phyloP scores from a whole-genome alignment of 2,888 invertebrate species.

The Platycheirus albimanus region DNA sequence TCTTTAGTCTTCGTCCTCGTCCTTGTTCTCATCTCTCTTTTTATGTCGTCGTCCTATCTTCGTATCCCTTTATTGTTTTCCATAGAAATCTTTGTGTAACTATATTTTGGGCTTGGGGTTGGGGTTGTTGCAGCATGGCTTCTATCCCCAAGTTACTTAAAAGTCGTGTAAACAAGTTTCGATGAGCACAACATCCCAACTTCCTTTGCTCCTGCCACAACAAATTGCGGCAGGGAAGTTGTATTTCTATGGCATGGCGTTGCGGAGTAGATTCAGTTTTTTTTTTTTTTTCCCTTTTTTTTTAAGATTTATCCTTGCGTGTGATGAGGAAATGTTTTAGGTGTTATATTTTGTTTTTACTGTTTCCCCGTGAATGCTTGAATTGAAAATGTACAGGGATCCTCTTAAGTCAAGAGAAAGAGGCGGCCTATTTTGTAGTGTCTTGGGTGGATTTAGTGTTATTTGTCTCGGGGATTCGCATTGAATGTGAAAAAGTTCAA shows the following conservation, averaged over 20 bases:
- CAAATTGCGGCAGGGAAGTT: slow-evolving; percentile 61
- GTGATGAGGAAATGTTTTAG: slow-evolving; percentile 69
- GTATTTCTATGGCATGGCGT: slow-evolving; percentile 41
- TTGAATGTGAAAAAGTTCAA: slow-evolving; percentile 46
- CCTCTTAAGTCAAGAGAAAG: slow-evolving; percentile 7
- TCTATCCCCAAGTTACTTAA: slow-evolving; percentile 51
- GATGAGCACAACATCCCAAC: slow-evolving; percentile 48
- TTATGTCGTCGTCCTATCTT: background rate
- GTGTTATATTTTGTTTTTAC: slow-evolving; percentile 51
- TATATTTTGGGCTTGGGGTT: background rate
- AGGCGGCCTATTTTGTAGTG: slow-evolving; percentile 5
- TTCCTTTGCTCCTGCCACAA: slow-evolving; percentile 29
- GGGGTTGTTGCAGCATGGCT: slow-evolving; percentile 9
- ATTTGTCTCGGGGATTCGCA: slow-evolving; percentile 43
- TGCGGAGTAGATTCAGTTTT: slow-evolving; percentile 46
- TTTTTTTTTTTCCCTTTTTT: slow-evolving; percentile 35
- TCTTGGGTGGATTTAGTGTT: slow-evolving; percentile 34
- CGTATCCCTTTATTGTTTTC: slow-evolving; percentile 39
- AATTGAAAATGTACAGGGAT: slow-evolving; percentile 40
- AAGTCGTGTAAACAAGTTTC: slow-evolving; percentile 72
- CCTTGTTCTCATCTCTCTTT: too few relatives aligned
- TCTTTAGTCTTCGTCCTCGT: too few relatives aligned
- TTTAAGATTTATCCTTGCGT: slow-evolving; percentile 58
- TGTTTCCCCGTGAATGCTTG: slow-evolving; percentile 21
- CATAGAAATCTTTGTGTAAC: background rate